Percentiles rank a stretch among this genome's conserved stretches.
phyloP scores from a whole-genome alignment of 2,797 vertebrate species.

The Gymnothorax reevesii region DNA sequence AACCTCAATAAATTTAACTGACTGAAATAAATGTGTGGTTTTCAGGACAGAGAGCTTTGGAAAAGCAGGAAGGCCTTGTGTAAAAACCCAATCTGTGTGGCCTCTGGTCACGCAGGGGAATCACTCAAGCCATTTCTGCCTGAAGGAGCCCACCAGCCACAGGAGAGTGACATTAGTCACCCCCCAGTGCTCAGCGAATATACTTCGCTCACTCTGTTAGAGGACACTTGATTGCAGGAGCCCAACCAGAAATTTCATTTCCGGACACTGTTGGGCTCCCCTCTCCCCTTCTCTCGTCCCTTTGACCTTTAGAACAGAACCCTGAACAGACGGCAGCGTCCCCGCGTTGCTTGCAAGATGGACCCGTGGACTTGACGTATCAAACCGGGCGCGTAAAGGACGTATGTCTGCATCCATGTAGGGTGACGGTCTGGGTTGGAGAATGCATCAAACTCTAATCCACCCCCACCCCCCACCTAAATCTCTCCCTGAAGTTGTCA shows the following conservation, averaged over 20 bases:
- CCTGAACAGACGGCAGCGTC: not conserved
- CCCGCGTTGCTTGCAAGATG: not conserved
- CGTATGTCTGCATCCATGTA: not conserved
- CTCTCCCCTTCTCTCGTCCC: not conserved
- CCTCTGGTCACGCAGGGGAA: not conserved
- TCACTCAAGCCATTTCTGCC: constrained; percentile 18
- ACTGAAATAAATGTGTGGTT: not conserved
- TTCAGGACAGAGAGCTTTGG: not conserved
- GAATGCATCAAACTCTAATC: not conserved
- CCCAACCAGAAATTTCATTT: constrained; percentile 50
- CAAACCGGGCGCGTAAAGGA: not conserved
- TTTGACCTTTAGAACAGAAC: not conserved
- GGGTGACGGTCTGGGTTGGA: not conserved
- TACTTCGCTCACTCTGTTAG: constrained; percentile 36
- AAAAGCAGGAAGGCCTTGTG: not conserved
- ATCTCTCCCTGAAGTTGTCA: not conserved
- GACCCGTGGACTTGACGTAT: not conserved
- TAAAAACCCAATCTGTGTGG: not conserved
- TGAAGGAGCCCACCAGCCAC: constrained; percentile 22
- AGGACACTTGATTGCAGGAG: constrained; percentile 42
- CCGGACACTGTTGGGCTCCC: constrained; percentile 22
- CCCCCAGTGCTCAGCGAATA: constrained; percentile 37
- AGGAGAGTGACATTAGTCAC: constrained; percentile 38
- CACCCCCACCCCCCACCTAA: not conserved
- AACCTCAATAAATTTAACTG: not conserved